Base-by-base conservation (phyloP, 2,113 vertebrate species). In the Pseudonaja textilis region DNA sequence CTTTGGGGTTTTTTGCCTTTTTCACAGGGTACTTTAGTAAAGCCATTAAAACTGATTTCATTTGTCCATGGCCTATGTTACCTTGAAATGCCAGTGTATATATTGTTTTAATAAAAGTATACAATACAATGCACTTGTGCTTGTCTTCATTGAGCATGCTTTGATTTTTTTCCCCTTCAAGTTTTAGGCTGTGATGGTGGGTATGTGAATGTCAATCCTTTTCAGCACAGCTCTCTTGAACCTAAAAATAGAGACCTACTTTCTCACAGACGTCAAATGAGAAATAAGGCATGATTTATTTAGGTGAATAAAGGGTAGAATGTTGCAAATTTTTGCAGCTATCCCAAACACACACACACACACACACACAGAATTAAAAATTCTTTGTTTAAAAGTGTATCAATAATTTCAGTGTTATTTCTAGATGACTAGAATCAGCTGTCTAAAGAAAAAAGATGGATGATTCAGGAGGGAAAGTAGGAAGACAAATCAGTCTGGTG, bases 51-150 rank as follows among this genome's bases (percentile, higher is more conserved):
- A 92, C 50, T 89, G 61, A 54, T 29, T 56, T 90, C 90, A 14
- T 94, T 45, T 94, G 3, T 95, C 94, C 95, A 94, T 96, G 87
- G 93, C 91, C 69, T 64, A 57, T 93, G 87, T 91, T 89, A 93
- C 94, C 20, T 95, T 47, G 90, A 90, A 94, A 96, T 93, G 90
- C 95, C 90, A 95, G 93, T 29, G 88, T 95, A 87, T 95, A 95
- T 64, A 92, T 69, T 64, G 94, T 95, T 96, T 96, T 96, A 97
- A 97, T 97, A 97, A 97, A 97, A 93, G 91, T 34, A 47, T 87
- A 93, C 92, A 95, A 92, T 1, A 91, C 93, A 95, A 61, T 95
- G 95, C 0, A 0, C 61, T 91, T 95, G 69, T 87, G 93, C 94
- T 93, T 89, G 14, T 95, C 95, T 94, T 95, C 0, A 90, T 94